Percentiles rank a stretch among this genome's conserved stretches.
Evolutionary conservation across 2,888 invertebrate species (phyloP).

Genomic region (Rhopalosiphum nymphaeae): DNA sequence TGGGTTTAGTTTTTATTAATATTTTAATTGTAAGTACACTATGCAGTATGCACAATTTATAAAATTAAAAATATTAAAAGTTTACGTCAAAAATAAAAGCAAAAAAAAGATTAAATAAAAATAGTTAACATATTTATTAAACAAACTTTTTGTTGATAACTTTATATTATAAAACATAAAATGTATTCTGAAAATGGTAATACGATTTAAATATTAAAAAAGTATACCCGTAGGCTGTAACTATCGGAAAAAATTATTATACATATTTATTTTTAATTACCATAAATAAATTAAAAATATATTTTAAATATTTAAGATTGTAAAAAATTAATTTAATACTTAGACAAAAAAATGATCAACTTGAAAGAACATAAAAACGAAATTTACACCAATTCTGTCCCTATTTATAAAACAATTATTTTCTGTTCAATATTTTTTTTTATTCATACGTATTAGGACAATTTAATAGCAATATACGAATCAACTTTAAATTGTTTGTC

Average conservation of each 20-base stretch:
- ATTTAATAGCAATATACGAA: background rate
- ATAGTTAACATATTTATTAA: background rate
- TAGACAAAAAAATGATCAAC: background rate
- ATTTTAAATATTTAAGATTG: background rate
- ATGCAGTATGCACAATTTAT: background rate
- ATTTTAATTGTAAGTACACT: background rate
- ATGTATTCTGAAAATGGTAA: background rate
- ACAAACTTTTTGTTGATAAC: background rate
- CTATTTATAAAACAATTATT: background rate
- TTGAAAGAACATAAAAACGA: background rate
- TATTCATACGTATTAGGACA: background rate
- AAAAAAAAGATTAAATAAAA: background rate
- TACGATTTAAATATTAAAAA: background rate
- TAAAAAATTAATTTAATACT: background rate
- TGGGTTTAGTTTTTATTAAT: background rate
- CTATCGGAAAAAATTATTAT: background rate
- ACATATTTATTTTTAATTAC: background rate
- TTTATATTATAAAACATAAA: background rate
- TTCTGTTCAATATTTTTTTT: background rate
- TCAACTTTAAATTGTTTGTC: background rate
- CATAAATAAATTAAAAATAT: background rate
- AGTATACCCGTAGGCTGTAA: background rate
- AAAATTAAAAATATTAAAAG: background rate
- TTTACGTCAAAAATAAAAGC: background rate
- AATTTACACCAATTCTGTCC: background rate